Evolutionary conservation across 2,113 vertebrate genomes (phyloP).

Genomic region (Dunckerocampus dactyliophorus): DNA sequence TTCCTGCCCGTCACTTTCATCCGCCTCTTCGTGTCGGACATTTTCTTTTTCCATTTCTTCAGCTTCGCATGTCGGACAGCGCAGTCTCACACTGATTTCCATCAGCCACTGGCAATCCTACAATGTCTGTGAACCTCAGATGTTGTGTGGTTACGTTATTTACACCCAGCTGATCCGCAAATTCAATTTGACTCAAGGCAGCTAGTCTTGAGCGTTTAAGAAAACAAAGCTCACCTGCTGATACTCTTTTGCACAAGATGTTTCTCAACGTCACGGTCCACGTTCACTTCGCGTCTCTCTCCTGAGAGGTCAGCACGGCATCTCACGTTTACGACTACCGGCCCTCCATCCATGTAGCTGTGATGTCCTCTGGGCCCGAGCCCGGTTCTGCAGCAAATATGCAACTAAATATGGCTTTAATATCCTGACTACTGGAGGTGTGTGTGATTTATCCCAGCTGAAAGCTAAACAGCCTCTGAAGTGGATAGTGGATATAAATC

Average conservation of each 20-base stretch:
- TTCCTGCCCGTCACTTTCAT: constrained; percentile 1
- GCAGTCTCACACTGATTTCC: not conserved
- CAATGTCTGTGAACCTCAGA: not conserved
- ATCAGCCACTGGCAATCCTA: not conserved
- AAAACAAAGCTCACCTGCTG: too few species aligned
- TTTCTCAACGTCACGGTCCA: not conserved
- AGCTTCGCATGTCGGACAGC: not conserved
- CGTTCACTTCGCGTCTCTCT: not conserved
- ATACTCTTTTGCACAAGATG: not conserved
- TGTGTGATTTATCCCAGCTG: constrained; percentile 49
- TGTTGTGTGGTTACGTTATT: not conserved
- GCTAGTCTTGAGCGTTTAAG: too few species aligned
- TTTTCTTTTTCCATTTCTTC: constrained; percentile 14
- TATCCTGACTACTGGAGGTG: constrained; percentile 41
- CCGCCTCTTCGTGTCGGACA: not conserved
- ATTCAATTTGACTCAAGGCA: not conserved
- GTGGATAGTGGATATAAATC: constrained; percentile 35
- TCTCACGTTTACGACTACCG: constrained; percentile 27
- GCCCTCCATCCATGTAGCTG: constrained; percentile 16
- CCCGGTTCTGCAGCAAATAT: constrained; percentile 33
- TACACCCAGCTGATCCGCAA: not conserved
- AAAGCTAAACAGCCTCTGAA: constrained; percentile 35
- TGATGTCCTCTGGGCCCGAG: constrained; percentile 11
- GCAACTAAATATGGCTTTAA: constrained; percentile 49
- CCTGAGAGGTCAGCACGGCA: not conserved